Conservation (phyloP, 2,113 vertebrate genomes). For the Dromas ardeola region DNA sequence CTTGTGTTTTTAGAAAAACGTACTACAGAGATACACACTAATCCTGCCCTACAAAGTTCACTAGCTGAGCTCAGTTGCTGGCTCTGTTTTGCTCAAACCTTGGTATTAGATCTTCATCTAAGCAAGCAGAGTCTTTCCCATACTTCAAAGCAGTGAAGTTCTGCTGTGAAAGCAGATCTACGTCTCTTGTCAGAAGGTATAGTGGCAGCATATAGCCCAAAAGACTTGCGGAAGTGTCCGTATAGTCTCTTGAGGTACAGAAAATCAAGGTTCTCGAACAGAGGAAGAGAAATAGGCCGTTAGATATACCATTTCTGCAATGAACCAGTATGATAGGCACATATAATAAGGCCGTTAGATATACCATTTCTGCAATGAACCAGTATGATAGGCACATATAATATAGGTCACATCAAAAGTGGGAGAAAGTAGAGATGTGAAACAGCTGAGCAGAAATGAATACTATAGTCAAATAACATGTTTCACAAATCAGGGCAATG, state of each 20-base stretch:
- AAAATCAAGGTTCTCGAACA: neutral
- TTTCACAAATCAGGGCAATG: neutral
- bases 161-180: neutral
- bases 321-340: neutral
- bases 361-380: neutral
- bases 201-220: neutral
- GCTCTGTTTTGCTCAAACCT: neutral
- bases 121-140: neutral
- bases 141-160: neutral
- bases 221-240: neutral
- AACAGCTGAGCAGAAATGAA: neutral
- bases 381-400: accelerated
- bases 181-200: neutral
- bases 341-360: neutral
- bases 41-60: neutral
- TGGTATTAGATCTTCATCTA: neutral
- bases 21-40: neutral
- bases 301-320: neutral
- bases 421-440: accelerated
- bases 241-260: neutral
- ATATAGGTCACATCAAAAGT: accelerated
- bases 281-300: neutral
- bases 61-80: neutral
- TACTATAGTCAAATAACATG: accelerated
- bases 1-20: neutral